These are phyloP conservation scores for Gambusia holbrooki DNA, from an alignment of 2,113 vertebrate genomes.

Conservation along the genomic window DNA sequence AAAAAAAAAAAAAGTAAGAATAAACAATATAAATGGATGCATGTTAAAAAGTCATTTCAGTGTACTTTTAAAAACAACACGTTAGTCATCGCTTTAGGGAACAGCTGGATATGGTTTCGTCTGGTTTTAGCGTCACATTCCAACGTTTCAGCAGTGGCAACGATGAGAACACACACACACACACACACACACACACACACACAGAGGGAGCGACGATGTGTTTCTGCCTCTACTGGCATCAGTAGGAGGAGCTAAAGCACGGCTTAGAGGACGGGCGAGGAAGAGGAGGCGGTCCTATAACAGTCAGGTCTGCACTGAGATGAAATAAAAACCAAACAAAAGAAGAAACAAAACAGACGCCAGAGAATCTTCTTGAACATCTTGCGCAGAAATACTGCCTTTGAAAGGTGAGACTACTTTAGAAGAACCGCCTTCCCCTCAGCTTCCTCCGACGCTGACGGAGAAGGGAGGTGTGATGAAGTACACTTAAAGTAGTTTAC, in stretches of 20 bases:
- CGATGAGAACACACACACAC: slow-evolving; percentile 21
- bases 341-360: not conserved
- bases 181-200: not conserved
- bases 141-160: slow-evolving; percentile 56
- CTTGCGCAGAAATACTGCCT: slow-evolving; percentile 44
- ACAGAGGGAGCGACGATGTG: slow-evolving; percentile 22
- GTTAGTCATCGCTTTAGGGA: slow-evolving; percentile 52
- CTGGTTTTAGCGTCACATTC: slow-evolving; percentile 73
- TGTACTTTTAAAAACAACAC: slow-evolving; percentile 57
- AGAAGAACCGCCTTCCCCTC: slow-evolving; percentile 23
- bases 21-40: slow-evolving; percentile 23
- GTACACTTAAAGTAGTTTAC: slow-evolving; percentile 39
- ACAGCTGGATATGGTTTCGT: slow-evolving; percentile 75
- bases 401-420: slow-evolving; percentile 29
- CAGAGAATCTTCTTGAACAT: not conserved
- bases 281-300: slow-evolving; percentile 71
- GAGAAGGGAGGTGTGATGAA: slow-evolving; percentile 31
- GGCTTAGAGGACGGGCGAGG: slow-evolving; percentile 47
- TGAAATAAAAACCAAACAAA: not conserved
- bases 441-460: slow-evolving; percentile 16
- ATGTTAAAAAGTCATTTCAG: slow-evolving; percentile 61
- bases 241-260: slow-evolving; percentile 17
- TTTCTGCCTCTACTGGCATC: slow-evolving; percentile 31
- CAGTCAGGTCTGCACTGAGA: slow-evolving; percentile 56
- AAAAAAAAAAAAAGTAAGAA: slow-evolving; percentile 29